Percentiles rank a stretch among this genome's conserved stretches.
Conservation (phyloP, 2,888 invertebrate genomes). For the Cristatella mucedo region DNA sequence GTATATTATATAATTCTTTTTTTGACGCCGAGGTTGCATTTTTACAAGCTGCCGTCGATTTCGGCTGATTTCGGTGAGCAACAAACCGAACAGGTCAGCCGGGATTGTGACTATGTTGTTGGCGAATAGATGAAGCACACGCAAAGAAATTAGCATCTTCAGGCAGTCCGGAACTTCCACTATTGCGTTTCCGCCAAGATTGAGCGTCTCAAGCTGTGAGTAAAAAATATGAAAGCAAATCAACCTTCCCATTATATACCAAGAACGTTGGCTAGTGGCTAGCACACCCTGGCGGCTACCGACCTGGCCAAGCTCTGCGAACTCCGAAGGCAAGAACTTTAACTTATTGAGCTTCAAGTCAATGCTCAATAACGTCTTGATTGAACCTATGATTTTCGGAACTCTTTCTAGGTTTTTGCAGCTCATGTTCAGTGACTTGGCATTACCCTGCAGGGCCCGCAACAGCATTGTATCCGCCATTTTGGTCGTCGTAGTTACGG, state of each 20-base stretch:
- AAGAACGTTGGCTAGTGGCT: background rate
- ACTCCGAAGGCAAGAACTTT: conserved; percentile 6
- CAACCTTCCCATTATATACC: no score
- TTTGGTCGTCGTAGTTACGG: no score
- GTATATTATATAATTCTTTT: background rate
- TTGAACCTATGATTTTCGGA: conserved; percentile 6
- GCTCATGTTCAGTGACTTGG: conserved; percentile 3
- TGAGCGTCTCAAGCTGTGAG: conserved; percentile 2
- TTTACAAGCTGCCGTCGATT: no score
- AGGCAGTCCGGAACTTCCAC: background rate
- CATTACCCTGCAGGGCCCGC: conserved; percentile 1
- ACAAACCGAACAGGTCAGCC: conserved; percentile 4
- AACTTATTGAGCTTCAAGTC: conserved; percentile 9
- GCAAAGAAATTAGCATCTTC: background rate
- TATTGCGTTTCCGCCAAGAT: conserved; percentile 1
- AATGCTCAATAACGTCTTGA: conserved; percentile 3
- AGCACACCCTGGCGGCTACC: no score
- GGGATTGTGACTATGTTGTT: conserved; percentile 3
- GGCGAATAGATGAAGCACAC: background rate
- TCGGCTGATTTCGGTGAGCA: no score
- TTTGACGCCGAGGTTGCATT: background rate
- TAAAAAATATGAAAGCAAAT: no score
- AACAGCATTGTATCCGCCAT: conserved; percentile 7
- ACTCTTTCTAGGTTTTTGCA: conserved; percentile 3
- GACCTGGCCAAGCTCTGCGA: conserved; percentile 3